Evolutionary conservation across 1,140 invertebrate species (phyloP), one percentile per base, ranked within the genome.

Genomic region (Maniola jurtina): DNA sequence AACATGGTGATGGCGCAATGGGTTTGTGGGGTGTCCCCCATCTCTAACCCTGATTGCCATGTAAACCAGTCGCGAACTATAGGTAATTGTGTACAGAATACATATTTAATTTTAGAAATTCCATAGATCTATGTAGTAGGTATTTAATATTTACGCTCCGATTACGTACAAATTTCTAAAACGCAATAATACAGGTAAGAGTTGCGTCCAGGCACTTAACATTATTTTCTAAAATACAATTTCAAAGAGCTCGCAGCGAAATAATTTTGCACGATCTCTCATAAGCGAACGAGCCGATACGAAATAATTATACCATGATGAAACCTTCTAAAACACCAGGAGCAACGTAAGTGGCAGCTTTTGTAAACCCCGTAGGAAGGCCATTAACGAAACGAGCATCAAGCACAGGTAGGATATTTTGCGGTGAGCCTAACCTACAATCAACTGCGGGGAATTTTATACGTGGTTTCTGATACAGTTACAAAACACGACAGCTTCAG

Each of bases 281-380:
- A 61, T 65, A 13, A 48, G 45, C 56, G 52, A 66, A 70, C 66
- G 55, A 58, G 40, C 66, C 71, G 68, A 73, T 72, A 76, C 68
- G 70, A 61, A 76, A 71, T 78, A 78, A 79, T 75, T 78, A 77
- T 68, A 60, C 13, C 13, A 36, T 65, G 64, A 36, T 59, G 57
- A 60, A 65, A 60, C 57, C 14, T 65, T 57, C 42, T 52, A 38
- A 54, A 65, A 54, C 56, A 36, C 64, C 58, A 59, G 64, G 64
- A 65, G 58, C 45, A 59, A 59, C 35, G n/a, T 34, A 59, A 65
- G 47, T 60, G 35, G 50, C 10, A 60, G 54, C 16, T 57, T 35
- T 56, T 59, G 56, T 52, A 57, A 48, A 60, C 11, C 57, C 57
- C 58, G 25, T 57, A 60, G 45, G 45, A 54, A 61, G 56, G 16